Evolutionary conservation across 30 jellyfish, hydroid and myxozoan genomes (phyloP).

Genomic region (Cassiopea andromeda): DNA sequence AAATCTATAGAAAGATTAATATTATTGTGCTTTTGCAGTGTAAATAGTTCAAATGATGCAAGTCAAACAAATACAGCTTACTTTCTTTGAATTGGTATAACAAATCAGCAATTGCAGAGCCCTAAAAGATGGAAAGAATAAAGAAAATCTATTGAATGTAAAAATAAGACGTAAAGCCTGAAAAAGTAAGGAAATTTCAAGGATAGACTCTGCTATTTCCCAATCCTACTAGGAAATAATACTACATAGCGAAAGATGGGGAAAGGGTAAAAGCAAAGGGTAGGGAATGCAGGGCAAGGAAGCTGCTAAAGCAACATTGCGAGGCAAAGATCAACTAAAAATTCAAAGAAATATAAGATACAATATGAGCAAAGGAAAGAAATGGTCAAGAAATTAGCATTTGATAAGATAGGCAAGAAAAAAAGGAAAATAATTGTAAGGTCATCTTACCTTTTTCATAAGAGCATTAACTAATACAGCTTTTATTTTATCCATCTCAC

Average conservation of each 20-base stretch:
- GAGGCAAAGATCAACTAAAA: neutral
- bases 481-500: conserved; percentile 81
- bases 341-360: neutral
- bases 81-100: neutral
- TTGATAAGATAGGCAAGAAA: neutral
- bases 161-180: neutral
- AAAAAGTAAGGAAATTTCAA: too few relatives aligned
- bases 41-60: neutral
- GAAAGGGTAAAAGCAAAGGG: too few relatives aligned
- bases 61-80: neutral
- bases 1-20: too few relatives aligned
- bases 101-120: neutral
- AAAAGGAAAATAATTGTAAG: neutral
- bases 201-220: too few relatives aligned
- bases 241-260: too few relatives aligned
- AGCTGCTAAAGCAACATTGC: neutral
- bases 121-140: neutral
- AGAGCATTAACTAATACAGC: conserved; percentile 60
- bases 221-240: too few relatives aligned
- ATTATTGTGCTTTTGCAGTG: neutral
- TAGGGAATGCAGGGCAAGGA: neutral
- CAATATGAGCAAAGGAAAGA: neutral
- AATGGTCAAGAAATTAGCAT: neutral
- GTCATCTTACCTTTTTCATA: conserved; percentile 54
- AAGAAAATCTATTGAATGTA: neutral